phyloP scores from a whole-genome alignment of 1,140 invertebrate species.

The Drosophila nannoptera region DNA sequence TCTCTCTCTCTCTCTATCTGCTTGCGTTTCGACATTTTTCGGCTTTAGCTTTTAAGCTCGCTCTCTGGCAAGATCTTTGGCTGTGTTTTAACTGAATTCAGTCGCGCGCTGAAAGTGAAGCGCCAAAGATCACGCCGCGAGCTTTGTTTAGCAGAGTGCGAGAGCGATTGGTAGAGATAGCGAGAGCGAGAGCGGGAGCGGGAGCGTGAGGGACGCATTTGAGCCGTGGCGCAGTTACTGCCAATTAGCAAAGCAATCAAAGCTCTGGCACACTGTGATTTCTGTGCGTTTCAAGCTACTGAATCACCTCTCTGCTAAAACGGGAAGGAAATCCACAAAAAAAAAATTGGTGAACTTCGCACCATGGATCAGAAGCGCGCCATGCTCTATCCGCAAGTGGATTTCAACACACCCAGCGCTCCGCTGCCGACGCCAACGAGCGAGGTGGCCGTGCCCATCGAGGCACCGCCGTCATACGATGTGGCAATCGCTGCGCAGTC shows the following conservation, averaged over 20 bases:
- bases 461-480: slow-evolving; percentile 74
- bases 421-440: slow-evolving; percentile 41
- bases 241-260: slow-evolving; percentile 59
- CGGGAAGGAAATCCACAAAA: too few relatives aligned
- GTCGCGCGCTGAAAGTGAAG: slow-evolving; percentile 52
- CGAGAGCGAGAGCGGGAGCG: background rate
- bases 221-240: slow-evolving; percentile 12
- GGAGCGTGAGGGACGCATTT: slow-evolving; percentile 13
- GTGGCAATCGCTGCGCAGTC: slow-evolving; percentile 47
- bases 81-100: slow-evolving; percentile 28
- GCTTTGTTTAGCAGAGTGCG: too few relatives aligned
- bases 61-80: slow-evolving; percentile 22
- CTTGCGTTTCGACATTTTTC: background rate
- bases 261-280: slow-evolving; percentile 23
- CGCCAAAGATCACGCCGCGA: slow-evolving; percentile 25
- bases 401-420: slow-evolving; percentile 52
- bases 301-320: slow-evolving; percentile 21
- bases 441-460: slow-evolving; percentile 40
- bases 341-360: slow-evolving; percentile 45
- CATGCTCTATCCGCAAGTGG: slow-evolving; percentile 73
- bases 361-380: slow-evolving; percentile 76
- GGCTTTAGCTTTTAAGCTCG: slow-evolving; percentile 57
- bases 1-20: background rate
- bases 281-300: background rate
- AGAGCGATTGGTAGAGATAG: too few relatives aligned